Percentiles rank a stretch among this genome's conserved stretches.
phyloP scores from a whole-genome alignment of 2,113 vertebrate genomes.

The Pogonocichla stellata region DNA sequence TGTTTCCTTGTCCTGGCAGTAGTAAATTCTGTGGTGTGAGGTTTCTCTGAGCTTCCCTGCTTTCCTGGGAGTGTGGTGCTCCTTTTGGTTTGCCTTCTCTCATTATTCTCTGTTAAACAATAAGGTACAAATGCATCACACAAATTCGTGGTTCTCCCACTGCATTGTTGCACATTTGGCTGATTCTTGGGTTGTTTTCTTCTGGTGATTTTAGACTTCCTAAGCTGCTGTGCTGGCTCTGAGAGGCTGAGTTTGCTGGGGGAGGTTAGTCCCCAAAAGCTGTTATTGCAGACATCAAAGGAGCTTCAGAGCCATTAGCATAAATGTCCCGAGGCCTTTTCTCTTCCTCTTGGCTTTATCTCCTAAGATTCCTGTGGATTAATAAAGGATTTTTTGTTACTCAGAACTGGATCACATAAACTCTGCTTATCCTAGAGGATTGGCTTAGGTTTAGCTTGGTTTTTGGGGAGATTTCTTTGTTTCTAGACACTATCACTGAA shows the following conservation, averaged over 20 bases:
- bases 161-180: not conserved
- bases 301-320: not conserved
- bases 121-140: not conserved
- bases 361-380: conserved; percentile 36
- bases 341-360: conserved; percentile 32
- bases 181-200: not conserved
- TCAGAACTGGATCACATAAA: not conserved
- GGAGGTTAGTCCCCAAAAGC: not conserved
- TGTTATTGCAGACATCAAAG: conserved; percentile 25
- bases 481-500: not conserved
- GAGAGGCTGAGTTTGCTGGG: not conserved
- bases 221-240: not conserved
- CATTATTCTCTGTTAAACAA: not conserved
- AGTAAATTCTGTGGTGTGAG: not conserved
- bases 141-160: rapidly evolving
- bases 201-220: not conserved
- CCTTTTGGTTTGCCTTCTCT: not conserved
- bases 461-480: not conserved
- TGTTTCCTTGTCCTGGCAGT: not conserved
- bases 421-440: not conserved
- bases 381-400: not conserved
- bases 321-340: not conserved
- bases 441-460: not conserved
- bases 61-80: not conserved
- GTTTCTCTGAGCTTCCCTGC: not conserved